phyloP scores from a whole-genome alignment of 64 coral and sea anemone species.

The Stichodactyla mertensii region DNA sequence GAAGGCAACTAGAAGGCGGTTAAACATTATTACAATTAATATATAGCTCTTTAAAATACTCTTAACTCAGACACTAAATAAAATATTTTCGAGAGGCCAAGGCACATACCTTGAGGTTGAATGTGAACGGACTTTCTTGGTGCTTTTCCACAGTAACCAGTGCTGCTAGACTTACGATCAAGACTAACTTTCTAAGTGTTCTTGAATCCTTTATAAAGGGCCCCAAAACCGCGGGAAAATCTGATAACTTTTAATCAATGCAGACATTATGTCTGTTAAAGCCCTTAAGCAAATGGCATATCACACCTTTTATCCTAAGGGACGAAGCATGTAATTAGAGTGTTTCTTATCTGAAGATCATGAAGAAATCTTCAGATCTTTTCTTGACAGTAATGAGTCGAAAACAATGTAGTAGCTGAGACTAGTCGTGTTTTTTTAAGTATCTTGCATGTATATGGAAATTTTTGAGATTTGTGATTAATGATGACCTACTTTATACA shows the following conservation, averaged over 20 bases:
- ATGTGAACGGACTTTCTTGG: neutral
- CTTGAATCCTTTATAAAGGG: constrained; percentile 1
- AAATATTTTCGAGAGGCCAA: neutral
- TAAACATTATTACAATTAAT: too few relatives aligned
- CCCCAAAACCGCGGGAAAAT: neutral
- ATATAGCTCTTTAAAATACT: too few relatives aligned
- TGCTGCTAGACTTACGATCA: neutral
- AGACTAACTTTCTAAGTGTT: neutral
- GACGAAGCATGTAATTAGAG: neutral
- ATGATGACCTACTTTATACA: neutral
- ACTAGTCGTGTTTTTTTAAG: neutral
- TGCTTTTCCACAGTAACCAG: neutral
- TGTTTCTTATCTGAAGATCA: neutral
- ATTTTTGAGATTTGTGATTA: neutral
- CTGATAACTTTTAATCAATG: neutral
- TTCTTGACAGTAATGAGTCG: neutral
- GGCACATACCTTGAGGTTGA: neutral
- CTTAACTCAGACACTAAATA: too few relatives aligned
- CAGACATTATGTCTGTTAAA: constrained; percentile 4
- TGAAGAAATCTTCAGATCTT: neutral
- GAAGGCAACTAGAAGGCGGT: neutral
- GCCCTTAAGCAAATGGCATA: constrained; percentile 1
- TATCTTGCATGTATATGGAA: neutral
- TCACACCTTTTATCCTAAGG: neutral
- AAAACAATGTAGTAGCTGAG: neutral